Percentiles rank a stretch among this genome's conserved stretches.
These are phyloP conservation scores for Sphaerophoria taeniata DNA, from an alignment of 2,888 invertebrate genomes.

Conservation along the genomic window DNA sequence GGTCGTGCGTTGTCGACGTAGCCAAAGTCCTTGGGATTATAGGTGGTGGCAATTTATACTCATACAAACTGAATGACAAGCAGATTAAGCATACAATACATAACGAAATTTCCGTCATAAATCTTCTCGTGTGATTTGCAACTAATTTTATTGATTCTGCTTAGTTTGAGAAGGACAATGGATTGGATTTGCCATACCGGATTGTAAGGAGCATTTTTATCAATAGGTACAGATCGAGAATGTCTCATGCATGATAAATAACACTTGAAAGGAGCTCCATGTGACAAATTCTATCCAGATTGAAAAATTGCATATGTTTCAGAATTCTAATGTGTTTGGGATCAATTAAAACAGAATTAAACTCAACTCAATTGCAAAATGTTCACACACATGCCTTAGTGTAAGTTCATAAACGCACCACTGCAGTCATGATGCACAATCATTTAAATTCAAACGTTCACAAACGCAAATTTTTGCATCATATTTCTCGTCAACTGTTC, in stretches of 20 bases:
- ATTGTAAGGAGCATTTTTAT: constrained; percentile 26
- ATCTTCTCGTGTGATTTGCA: constrained; percentile 71
- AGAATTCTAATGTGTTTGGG: constrained; percentile 39
- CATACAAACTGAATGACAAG: too few relatives aligned
- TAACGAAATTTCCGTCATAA: constrained; percentile 66
- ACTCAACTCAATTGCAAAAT: constrained; percentile 55
- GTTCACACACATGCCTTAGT: constrained; percentile 56
- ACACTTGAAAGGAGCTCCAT: constrained; percentile 39
- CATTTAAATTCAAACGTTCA: too few relatives aligned
- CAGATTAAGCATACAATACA: constrained; percentile 71
- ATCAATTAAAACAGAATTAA: constrained; percentile 61
- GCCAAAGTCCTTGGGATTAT: too few relatives aligned
- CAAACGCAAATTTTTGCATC: too few relatives aligned
- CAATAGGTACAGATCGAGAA: constrained; percentile 5
- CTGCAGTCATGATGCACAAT: too few relatives aligned
- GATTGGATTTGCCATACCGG: neutral
- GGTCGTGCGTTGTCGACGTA: too few relatives aligned
- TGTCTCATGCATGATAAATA: constrained; percentile 3
- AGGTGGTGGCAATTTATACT: too few relatives aligned
- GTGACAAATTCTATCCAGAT: constrained; percentile 51
- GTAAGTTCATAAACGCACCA: too few relatives aligned
- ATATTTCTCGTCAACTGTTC: too few relatives aligned
- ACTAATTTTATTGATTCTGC: constrained; percentile 67
- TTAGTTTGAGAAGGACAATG: neutral
- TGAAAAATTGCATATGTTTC: constrained; percentile 19